phyloP scores from a whole-genome alignment of 2,113 vertebrate species.

The Scolopax mira region DNA sequence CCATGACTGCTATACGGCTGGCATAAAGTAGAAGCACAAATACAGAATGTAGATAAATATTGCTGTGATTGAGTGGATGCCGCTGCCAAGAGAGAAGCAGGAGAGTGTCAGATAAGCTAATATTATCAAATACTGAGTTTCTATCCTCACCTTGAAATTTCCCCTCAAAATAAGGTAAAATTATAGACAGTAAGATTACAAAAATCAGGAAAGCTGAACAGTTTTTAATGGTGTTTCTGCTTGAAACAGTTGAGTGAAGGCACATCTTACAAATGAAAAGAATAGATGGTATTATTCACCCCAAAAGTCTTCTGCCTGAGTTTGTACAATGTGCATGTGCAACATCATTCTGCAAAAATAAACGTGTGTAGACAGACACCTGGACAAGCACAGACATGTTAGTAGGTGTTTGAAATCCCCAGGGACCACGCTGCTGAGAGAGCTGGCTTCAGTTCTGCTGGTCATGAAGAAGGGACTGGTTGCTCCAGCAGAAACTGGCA shows the following conservation, averaged over 20 bases:
- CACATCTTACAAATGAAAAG: not conserved
- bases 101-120: not conserved
- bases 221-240: not conserved
- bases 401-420: not conserved
- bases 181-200: not conserved
- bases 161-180: not conserved
- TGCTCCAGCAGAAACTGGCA: conserved; percentile 20
- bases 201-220: not conserved
- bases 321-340: not conserved
- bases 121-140: not conserved
- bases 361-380: not conserved
- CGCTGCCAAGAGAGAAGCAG: not conserved
- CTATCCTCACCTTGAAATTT: not conserved
- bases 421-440: not conserved
- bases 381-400: not conserved
- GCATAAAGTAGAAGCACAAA: not conserved
- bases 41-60: not conserved
- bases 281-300: not conserved
- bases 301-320: not conserved
- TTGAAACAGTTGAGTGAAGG: not conserved
- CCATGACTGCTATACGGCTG: not conserved
- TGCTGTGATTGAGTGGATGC: not conserved
- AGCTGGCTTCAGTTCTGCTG: not conserved
- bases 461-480: not conserved
- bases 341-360: not conserved